Base-by-base conservation (phyloP, 2,797 vertebrate species). In the Ispidina picta region DNA sequence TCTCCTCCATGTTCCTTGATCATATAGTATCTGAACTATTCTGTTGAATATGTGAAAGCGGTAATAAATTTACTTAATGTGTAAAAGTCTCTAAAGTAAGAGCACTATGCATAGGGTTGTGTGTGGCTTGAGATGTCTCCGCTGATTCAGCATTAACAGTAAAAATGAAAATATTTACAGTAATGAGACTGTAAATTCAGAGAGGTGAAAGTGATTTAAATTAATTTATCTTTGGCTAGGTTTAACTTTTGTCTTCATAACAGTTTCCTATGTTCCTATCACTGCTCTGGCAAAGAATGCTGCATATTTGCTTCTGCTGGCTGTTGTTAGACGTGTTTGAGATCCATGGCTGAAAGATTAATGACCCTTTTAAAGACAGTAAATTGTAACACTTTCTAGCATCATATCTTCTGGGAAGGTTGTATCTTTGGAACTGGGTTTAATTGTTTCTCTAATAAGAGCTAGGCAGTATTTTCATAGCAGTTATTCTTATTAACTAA, bases 291-390 rank as follows among this genome's bases (percentile, higher is more conserved):
- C 44, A 52, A 89, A 88, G 76, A 86, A 58, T 0, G 3, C 66
- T 87, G 68, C 23, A 33, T n/a, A 31, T 51, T 66, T 76, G 83
- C 41, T 89, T 83, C 65, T 83, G 17, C 66, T 37, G 15, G 12
- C 60, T 83, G 66, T 29, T 77, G 35, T 66, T 91, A 21, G 37
- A 49, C 43, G 41, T 25, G 31, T 54, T 33, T 54, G 89, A 54
- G 64, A 73, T 86, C 56, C 48, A n/a, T 56, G 76, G 77, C 83
- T 63, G 86, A 92, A 94, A 92, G 83, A 94, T 69, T 95, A 79
- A 87, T 74, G 72, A 70, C 58, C 88, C 31, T 51, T 88, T 80
- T 62, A 92, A 83, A 90, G 75, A 71, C 60, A 37, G 64, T 62
- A 73, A 90, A 91, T 72, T 25, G 33, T 81, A 87, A 43, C 4